Evolutionary conservation across 2,797 vertebrate genomes (phyloP), one percentile per base, ranked within the genome.

Genomic region (Parambassis ranga): DNA sequence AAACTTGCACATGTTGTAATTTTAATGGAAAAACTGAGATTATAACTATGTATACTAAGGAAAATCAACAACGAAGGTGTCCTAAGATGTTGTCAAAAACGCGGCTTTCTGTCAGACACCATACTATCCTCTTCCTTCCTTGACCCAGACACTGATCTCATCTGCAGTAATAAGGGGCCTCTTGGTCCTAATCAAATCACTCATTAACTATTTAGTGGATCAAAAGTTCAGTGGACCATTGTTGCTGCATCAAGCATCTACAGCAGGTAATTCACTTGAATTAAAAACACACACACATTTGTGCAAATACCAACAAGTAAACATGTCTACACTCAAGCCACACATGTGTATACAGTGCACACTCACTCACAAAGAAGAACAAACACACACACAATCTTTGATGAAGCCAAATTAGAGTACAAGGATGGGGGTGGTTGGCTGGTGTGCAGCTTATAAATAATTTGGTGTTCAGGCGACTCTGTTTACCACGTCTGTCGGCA

Each of bases 181-280:
- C 80, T 80, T 93, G 92, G 93, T 92, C 91, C 94, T 95, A 93
- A 95, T 95, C 94, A 96, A 94, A 94, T 91, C 92, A 87, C 92
- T 95, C 94, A 96, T 98, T 93, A 97, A 97, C 91, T 94, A 97
- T 97, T 96, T 91, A 98, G 90, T 85, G 89, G 92, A 94, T 95
- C 94, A 95, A 93, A 95, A 95, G 95, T 96, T 95, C 93, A 91
- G 57, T 71, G 84, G 49, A 90, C 93, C 94, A 91, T 94, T 94
- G 94, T 93, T 90, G 90, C 91, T 85, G 87, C 89, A 89, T 93
- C 89, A 92, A 84, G 91, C 87, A 85, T 90, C 33, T 47, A 46
- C 27, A 6, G 35, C 48, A 47, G 51, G 15, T 62, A 53, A 64
- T 66, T 60, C 67, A 64, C 68, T 63, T 51, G 32, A 63, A 68